Evolutionary conservation across 2,113 vertebrate species (phyloP).

Genomic region (Cisticola juncidis): DNA sequence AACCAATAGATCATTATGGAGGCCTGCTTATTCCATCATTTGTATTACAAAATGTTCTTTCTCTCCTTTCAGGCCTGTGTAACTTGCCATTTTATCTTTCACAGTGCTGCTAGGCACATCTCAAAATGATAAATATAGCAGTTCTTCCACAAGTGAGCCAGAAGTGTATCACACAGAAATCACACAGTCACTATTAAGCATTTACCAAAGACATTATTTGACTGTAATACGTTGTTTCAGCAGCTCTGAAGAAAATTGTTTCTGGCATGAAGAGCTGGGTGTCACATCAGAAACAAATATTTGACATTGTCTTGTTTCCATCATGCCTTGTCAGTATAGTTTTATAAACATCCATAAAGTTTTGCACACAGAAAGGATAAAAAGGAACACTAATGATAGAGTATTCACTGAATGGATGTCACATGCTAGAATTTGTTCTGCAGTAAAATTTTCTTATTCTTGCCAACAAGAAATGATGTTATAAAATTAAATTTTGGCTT

Average conservation of each 20-base stretch:
- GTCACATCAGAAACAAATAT: conserved; percentile 59
- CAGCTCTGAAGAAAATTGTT: conserved; percentile 32
- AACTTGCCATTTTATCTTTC: background rate
- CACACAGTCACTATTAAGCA: background rate
- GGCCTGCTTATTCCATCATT: background rate
- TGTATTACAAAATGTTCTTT: background rate
- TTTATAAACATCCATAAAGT: conserved; percentile 52
- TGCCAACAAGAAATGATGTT: conserved; percentile 22
- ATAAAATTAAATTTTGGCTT: conserved; percentile 29
- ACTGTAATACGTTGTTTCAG: conserved; percentile 7
- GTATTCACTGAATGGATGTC: conserved; percentile 19
- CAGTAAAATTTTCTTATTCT: background rate
- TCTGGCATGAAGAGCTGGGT: conserved; percentile 11
- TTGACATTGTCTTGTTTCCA: conserved; percentile 57
- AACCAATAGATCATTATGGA: background rate
- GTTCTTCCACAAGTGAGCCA: background rate
- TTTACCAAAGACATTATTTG: conserved; percentile 31
- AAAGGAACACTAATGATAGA: conserved; percentile 37
- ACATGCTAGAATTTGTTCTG: conserved; percentile 1
- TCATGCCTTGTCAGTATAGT: conserved; percentile 53
- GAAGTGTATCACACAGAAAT: background rate
- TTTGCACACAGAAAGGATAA: conserved; percentile 38
- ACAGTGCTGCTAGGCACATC: background rate
- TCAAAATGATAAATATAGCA: background rate
- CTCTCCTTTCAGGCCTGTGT: background rate